Percentiles rank a stretch among this genome's conserved stretches.
phyloP scores from a whole-genome alignment of 2,797 vertebrate species.

The Botia almorhae region DNA sequence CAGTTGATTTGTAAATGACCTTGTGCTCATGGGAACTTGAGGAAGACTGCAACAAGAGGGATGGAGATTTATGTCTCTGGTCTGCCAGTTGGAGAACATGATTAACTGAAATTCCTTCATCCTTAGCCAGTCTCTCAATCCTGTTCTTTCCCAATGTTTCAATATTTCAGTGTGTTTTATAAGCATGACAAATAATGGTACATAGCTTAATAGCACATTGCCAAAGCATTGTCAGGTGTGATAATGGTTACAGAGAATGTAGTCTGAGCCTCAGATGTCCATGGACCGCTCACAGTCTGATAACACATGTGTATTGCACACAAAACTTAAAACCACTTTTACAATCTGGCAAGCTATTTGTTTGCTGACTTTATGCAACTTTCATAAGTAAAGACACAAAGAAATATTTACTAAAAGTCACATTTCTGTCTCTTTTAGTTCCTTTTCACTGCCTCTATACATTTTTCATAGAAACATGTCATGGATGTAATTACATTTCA shows the following conservation, averaged over 20 bases:
- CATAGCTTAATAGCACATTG: slow-evolving; percentile 5
- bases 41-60: slow-evolving; percentile 27
- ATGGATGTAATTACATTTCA: no score
- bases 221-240: background rate
- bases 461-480: no score
- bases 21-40: slow-evolving; percentile 21
- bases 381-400: background rate
- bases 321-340: no score
- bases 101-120: slow-evolving; percentile 27
- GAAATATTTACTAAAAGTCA: background rate
- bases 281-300: background rate
- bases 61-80: slow-evolving; percentile 47
- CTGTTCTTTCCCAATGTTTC: background rate
- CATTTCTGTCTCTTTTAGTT: background rate
- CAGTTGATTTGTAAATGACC: slow-evolving; percentile 37
- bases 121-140: slow-evolving; percentile 23
- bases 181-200: slow-evolving; percentile 8
- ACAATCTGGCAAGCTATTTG: no score
- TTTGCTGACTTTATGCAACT: background rate
- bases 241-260: background rate
- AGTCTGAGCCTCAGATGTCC: background rate
- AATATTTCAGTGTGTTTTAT: slow-evolving; percentile 36
- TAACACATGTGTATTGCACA: no score
- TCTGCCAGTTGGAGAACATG: slow-evolving; percentile 27
- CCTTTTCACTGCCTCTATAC: background rate